Base-by-base conservation (phyloP, 2,113 vertebrate genomes). In the Tragelaphus imberbis region DNA sequence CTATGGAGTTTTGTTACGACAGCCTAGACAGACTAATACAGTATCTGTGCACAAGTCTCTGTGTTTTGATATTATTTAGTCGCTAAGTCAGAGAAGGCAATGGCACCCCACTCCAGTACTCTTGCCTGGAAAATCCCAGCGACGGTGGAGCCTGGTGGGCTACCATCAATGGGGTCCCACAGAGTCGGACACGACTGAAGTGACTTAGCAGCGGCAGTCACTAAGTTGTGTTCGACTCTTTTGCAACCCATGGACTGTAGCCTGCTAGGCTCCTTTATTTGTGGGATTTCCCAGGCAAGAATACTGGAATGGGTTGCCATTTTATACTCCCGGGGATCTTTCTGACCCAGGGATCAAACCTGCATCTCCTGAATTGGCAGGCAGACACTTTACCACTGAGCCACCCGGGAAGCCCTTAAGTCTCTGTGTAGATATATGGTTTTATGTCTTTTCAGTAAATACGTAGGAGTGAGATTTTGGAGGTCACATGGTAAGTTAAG, bases 191-290 rank as follows among this genome's bases (percentile, higher is more conserved):
- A 44, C 44, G 44, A 44, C 44, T 44, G 5, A 44, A 44, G 44
- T 44, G 44, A 44, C 44, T 44, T 44, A 44, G 44, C 44, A 44
- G 44, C 44, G 1, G 44, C 44, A 27, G 36, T 44, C 0, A 1
- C 36, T 44, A 77, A 15, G 71, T 77, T 0, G 11, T 75, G 36
- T 44, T 23, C 6, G 6, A 15, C 71, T 14, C 71, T 44, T 77
- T 1, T 44, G 71, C 0, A 0, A 44, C 40, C 40, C 21, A 7
- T 44, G 36, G 36, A 75, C 71, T 7, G 21, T 14, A 44, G 36
- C 36, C 11, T 75, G 36, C 36, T 13, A 40, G 21, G 21, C 71
- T 44, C 36, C 36, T 75, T 25, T 40, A 75, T 75, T 75, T 40
- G 19, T 75, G 68, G 19, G n/a, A 6, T 40, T 40, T 75, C 1